phyloP scores from a whole-genome alignment of 2,888 invertebrate genomes.

The Pterostichus niger region DNA sequence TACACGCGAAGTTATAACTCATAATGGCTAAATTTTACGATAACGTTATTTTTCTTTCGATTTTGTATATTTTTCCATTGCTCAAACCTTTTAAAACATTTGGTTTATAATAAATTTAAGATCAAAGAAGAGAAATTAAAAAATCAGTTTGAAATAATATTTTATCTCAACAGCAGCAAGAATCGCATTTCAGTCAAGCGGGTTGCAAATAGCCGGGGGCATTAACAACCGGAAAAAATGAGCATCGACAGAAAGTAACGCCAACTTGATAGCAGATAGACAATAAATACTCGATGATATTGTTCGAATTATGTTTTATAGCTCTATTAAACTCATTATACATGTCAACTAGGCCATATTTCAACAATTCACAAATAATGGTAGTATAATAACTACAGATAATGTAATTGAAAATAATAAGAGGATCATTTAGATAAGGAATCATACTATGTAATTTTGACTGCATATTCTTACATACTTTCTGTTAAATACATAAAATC shows the following conservation, averaged over 20 bases:
- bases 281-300: constrained; percentile 32
- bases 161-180: constrained; percentile 24
- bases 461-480: too few relatives aligned
- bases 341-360: constrained; percentile 35
- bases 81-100: not conserved
- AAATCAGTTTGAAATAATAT: constrained; percentile 1
- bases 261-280: constrained; percentile 2
- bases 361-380: constrained; percentile 8
- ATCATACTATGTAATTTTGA: not conserved
- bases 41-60: not conserved
- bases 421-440: constrained; percentile 15
- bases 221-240: not conserved
- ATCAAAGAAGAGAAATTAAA: not conserved
- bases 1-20: constrained; percentile 10
- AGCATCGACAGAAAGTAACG: not conserved
- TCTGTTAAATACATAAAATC: too few relatives aligned
- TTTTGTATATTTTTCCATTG: not conserved
- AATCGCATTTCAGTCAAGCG: constrained; percentile 11
- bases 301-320: constrained; percentile 48
- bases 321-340: constrained; percentile 33
- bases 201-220: constrained; percentile 34
- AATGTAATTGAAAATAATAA: constrained; percentile 12
- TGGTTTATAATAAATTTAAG: not conserved
- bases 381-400: not conserved
- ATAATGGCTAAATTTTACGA: constrained; percentile 14